phyloP scores from a whole-genome alignment of 2,888 invertebrate species.

The Oconnorella tubifera region DNA sequence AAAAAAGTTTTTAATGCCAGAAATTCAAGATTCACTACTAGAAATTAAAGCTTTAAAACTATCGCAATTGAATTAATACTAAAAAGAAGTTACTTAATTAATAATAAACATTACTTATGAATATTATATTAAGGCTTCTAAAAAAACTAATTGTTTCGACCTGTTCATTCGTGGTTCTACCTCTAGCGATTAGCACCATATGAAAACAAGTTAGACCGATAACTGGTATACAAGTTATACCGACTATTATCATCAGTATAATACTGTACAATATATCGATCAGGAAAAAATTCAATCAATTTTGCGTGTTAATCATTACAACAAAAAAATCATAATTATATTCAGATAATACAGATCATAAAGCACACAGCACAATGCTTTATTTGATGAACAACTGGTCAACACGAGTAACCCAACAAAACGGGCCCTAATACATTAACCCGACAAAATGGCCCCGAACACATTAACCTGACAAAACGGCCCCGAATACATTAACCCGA shows the following conservation, averaged over 20 bases:
- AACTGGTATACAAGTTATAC: slow-evolving; percentile 86
- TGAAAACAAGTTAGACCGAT: slow-evolving; percentile 97
- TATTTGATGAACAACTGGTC: too few relatives aligned
- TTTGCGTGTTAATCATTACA: too few relatives aligned
- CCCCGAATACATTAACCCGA: too few relatives aligned
- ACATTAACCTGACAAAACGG: too few relatives aligned
- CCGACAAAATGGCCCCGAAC: too few relatives aligned
- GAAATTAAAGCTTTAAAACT: neutral
- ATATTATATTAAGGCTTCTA: neutral
- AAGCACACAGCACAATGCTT: too few relatives aligned
- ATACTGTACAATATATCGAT: slow-evolving; percentile 39
- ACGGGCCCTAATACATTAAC: too few relatives aligned
- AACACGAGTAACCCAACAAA: too few relatives aligned
- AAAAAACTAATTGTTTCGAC: slow-evolving; percentile 41
- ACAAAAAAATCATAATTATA: neutral
- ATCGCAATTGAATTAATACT: neutral
- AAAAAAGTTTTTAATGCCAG: too few relatives aligned
- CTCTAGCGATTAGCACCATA: slow-evolving; percentile 90
- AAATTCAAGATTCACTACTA: neutral
- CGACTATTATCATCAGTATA: slow-evolving; percentile 35
- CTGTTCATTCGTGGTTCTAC: slow-evolving; percentile 98
- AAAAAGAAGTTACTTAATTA: neutral
- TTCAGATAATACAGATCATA: neutral
- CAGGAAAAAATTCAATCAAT: neutral
- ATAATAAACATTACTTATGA: neutral